Base-by-base conservation (phyloP, 1,140 invertebrate species). In the Temnothorax nylanderi region DNA sequence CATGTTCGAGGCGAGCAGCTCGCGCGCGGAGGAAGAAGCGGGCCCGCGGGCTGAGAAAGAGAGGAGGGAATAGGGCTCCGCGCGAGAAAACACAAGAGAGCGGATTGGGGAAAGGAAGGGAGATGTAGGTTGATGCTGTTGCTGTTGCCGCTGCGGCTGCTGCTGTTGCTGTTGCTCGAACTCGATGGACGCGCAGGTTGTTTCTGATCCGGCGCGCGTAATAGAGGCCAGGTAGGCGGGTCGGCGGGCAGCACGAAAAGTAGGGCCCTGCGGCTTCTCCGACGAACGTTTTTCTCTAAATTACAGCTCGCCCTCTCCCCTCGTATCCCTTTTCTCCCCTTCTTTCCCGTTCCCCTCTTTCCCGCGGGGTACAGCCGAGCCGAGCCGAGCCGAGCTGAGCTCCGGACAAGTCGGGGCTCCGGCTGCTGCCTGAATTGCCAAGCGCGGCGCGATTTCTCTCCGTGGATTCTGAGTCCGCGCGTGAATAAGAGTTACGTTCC, bases 171-270 rank as follows among this genome's bases (percentile, higher is more conserved):
- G 77, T 16, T 69, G 51, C 44, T 62, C 18, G 11, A 88, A 44
- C 64, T 65, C 26, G 87, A 69, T 47, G 56, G 75, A 88, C 56
- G 87, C 51, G 49, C 88, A 88, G 87, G 87, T 89, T 88, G 80
- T 85, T 88, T 34, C 18, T 49, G 49, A 88, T 78, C 67, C 67
- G 44, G 54, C 87, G 84, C 56, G 77, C 77, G 87, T 91, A 91
- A 91, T 91, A 91, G 89, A 91, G 90, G 90, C 84, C 89, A 90
- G 90, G 90, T 91, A 90, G 90, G 90, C 90, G 90, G 90, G 75
- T 85, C 89, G 85, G 54, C 76, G 89, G 32, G 80, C 81, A 91
- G 76, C 81, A 91, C 90, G 90, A 91, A 91, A 91, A 91, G 90
- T 91, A 89, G 90, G 90, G 90, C 90, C 90, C 87, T 67, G 89